Conservation (phyloP, 1,140 invertebrate species). For the Bombus haemorrhoidalis region DNA sequence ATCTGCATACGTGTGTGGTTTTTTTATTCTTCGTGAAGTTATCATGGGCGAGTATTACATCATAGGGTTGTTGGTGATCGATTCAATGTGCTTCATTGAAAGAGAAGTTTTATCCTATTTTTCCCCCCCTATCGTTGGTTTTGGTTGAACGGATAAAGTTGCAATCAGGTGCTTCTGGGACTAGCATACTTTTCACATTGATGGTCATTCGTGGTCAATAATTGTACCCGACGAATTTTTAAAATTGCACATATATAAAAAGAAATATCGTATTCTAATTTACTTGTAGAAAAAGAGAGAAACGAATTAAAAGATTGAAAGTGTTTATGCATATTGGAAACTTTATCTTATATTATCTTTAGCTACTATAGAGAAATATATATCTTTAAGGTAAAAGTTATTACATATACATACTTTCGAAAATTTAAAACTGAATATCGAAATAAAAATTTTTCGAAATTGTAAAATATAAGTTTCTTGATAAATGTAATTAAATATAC, state of each 20-base stretch:
- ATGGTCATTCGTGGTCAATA: conserved; percentile 48
- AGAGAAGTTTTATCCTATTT: conserved; percentile 18
- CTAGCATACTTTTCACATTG: conserved; percentile 65
- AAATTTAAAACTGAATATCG: too few relatives aligned
- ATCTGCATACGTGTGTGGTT: conserved; percentile 32
- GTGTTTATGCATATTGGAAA: too few relatives aligned
- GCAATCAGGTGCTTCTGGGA: conserved; percentile 72
- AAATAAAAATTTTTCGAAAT: too few relatives aligned
- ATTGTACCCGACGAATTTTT: conserved; percentile 3
- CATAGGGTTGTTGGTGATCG: conserved; percentile 58
- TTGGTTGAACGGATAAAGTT: conserved; percentile 67
- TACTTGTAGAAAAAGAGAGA: background rate
- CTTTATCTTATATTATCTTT: too few relatives aligned
- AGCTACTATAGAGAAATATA: too few relatives aligned
- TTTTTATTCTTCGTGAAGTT: conserved; percentile 45
- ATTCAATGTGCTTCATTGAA: conserved; percentile 62
- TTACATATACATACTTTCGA: too few relatives aligned
- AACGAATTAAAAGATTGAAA: too few relatives aligned
- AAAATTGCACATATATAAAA: conserved; percentile 1
- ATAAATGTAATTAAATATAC: background rate
- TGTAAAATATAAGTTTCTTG: background rate
- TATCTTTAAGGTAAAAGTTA: too few relatives aligned
- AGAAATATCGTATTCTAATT: conserved; percentile 21
- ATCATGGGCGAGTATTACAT: conserved; percentile 46
- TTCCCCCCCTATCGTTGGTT: conserved; percentile 50